Evolutionary conservation across 1,140 invertebrate genomes (phyloP).

Genomic region (Halyomorpha halys): DNA sequence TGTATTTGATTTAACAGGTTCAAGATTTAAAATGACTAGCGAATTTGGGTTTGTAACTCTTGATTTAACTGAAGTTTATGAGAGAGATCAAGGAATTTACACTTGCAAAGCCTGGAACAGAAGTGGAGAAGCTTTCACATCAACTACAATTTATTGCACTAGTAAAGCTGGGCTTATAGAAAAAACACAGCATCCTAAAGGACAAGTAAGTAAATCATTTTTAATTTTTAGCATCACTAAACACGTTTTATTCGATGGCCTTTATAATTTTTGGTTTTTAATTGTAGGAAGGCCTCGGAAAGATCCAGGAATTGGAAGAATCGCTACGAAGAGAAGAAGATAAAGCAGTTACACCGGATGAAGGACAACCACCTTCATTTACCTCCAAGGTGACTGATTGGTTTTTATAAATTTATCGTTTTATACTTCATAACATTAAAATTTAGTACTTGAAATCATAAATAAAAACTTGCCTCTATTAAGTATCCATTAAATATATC

Average conservation of each 20-base stretch:
- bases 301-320: constrained; percentile 82
- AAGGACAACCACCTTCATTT: constrained; percentile 74
- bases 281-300: constrained; percentile 62
- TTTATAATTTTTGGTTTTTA: not conserved
- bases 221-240: not conserved
- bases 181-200: constrained; percentile 84
- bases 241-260: too few species aligned
- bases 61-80: constrained; percentile 78
- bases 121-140: constrained; percentile 81
- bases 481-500: not conserved
- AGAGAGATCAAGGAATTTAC: constrained; percentile 89
- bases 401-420: too few species aligned
- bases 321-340: constrained; percentile 61
- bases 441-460: too few species aligned
- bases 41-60: constrained; percentile 90
- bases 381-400: constrained; percentile 52
- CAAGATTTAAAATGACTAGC: constrained; percentile 74
- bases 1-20: constrained; percentile 35
- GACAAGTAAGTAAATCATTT: constrained; percentile 40
- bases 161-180: constrained; percentile 76
- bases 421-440: too few species aligned
- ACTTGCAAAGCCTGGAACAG: constrained; percentile 80
- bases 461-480: not conserved
- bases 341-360: constrained; percentile 54
- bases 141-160: constrained; percentile 73